Base-by-base conservation (phyloP, 2,113 vertebrate genomes). In the Lycaon pictus region DNA sequence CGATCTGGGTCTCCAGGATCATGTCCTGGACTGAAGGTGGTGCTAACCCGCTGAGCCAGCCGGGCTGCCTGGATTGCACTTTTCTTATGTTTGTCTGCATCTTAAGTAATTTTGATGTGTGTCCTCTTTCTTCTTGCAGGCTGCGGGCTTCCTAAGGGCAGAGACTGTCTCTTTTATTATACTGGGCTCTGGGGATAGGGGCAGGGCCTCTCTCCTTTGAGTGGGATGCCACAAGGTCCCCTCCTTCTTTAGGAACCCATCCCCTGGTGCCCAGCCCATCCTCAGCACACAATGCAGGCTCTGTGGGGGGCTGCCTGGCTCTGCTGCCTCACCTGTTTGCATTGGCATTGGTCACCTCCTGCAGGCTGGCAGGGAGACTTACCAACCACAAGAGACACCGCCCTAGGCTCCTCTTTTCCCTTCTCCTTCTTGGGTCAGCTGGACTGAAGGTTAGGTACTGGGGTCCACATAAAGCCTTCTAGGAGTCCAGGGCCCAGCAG, bases 321-420 rank as follows among this genome's bases (percentile, higher is more conserved):
- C 15, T 27, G 29, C 37, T 0, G 11, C 48, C 69, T 88, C 53
- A 60, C 69, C 58, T 95, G 83, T 97, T 94, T 98, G 69, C 79
- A 20, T 90, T 95, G 93, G 93, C 96, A 43, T 11, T 5, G 3
- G 67, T 65, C 43, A 81, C 12, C 8, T 23, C 11, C 3, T 0
- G 62, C 4, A 22, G 94, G 80, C 72, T 48, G 65, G 60, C 23
- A 10, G 43, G 63, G 65, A 93, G 74, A 88, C 27, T 93, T 53
- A 29, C 67, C 69, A 22, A 93, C 84, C 62, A 27, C 82, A 94
- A 25, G 76, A 87, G 87, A 62, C 58, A 25, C 72, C 0, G 0
- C 65, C 88, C 35, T 11, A 16, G 74, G 23, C 77, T 63, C 48
- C 86, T 95, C 32, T 90, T 86, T 25, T 12, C 5, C n/a, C 20